phyloP scores from a whole-genome alignment of 2,888 invertebrate genomes.

The Loripinus fragilis region DNA sequence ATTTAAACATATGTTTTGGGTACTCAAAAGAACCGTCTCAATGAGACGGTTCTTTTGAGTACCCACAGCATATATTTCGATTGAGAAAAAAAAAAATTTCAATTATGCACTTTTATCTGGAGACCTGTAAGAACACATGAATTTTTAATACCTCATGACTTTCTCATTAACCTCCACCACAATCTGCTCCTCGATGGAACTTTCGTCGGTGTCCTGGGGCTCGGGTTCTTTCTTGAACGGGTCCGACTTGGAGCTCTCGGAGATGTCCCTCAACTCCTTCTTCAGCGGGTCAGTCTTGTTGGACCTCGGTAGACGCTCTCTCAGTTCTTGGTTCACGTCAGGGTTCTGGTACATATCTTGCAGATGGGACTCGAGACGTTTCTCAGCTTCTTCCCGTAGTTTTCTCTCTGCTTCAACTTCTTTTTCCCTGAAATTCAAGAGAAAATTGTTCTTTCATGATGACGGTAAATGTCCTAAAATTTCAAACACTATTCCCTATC shows the following conservation, averaged over 20 bases:
- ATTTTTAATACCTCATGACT: constrained; percentile 15
- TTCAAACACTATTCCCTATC: too few species aligned
- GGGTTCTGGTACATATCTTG: constrained; percentile 78
- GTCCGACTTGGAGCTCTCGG: constrained; percentile 1
- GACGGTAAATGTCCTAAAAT: too few species aligned
- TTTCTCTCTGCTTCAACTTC: constrained; percentile 68
- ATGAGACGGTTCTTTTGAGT: too few species aligned
- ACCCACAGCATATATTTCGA: too few species aligned
- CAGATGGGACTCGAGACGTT: constrained; percentile 52
- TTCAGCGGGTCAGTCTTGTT: constrained; percentile 69
- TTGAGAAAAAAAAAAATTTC: too few species aligned
- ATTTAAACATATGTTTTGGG: too few species aligned
- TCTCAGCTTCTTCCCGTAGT: constrained; percentile 67
- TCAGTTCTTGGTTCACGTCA: constrained; percentile 77
- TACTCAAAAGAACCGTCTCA: too few species aligned
- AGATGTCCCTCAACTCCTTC: not conserved
- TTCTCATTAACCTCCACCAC: constrained; percentile 41
- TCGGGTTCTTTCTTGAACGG: constrained; percentile 24
- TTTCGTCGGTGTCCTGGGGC: constrained; percentile 50
- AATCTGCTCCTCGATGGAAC: constrained; percentile 60
- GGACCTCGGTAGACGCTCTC: constrained; percentile 77
- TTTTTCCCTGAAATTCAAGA: constrained; percentile 62
- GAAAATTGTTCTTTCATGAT: too few species aligned
- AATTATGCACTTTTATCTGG: too few species aligned
- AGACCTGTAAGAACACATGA: too few species aligned